Evolutionary conservation across 2,797 vertebrate genomes (phyloP), one percentile per base, ranked within the genome.

Genomic region (Onychomys arenicola): DNA sequence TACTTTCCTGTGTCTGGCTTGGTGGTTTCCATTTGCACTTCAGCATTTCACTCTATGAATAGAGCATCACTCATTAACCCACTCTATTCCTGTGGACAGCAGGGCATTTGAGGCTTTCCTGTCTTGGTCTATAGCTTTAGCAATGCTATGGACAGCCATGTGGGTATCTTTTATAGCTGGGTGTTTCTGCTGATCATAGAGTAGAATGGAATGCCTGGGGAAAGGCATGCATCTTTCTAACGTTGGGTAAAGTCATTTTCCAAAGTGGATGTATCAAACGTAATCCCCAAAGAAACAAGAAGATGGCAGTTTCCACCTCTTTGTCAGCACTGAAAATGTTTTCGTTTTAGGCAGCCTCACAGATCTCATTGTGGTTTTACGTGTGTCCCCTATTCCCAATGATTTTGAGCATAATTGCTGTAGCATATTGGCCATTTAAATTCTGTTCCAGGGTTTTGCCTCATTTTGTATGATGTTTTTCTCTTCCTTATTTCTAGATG

Each of bases 391-490:
- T 27, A 89, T 93, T 73, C 40, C 34, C 25, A 61, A 4, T 29
- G 29, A 73, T 61, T 84, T 77, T 34, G 19, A 93, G 37, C 11
- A 34, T 92, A 69, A 76, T 87, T 91, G 80, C 71, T 46, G 17
- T 55, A 71, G 7, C 86, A 73, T 90, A 82, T 49, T 78, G 37
- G 25, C n/a, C 6, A 63, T 93, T 97, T 94, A 80, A 87, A 94
- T 76, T 65, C 29, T 63, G 0, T 34, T 81, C 21, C 85, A 87
- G 76, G 80, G 86, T 46, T 87, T 91, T 34, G 43, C 27, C 37
- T 82, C 16, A 29, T 86, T 89, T 90, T 91, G 57, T 90, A 2
- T 34, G 46, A 80, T 61, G 32, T 37, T 86, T 78, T 87, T 91
- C 43, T 89, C 49, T 73, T 75, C 34, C 80, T 23, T 29, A 37